A percentile compares a stretch with the other conserved stretches of the same genome.
phyloP scores from a whole-genome alignment of 2,113 vertebrate genomes.

The Boleophthalmus pectinirostris region DNA sequence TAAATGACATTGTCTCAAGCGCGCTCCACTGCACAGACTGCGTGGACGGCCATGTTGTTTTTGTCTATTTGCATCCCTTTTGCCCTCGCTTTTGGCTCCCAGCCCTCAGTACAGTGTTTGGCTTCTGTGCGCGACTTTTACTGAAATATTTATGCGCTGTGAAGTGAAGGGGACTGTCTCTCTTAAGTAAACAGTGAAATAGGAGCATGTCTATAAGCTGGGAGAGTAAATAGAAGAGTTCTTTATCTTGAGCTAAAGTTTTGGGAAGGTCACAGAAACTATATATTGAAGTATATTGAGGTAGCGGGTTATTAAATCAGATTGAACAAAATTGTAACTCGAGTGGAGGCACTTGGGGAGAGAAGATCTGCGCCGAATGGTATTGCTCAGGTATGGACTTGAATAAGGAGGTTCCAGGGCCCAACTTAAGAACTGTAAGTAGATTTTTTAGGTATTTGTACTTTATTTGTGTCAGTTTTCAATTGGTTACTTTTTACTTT shows the following conservation, averaged over 20 bases:
- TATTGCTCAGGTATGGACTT: neutral
- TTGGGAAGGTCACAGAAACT: slow-evolving; percentile 2
- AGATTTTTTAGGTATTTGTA: no score
- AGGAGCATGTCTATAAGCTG: slow-evolving; percentile 34
- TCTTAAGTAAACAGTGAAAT: slow-evolving; percentile 43
- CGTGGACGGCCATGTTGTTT: slow-evolving; percentile 55
- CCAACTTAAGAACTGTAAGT: no score
- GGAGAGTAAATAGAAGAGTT: slow-evolving; percentile 6
- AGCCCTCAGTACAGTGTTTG: slow-evolving; percentile 36
- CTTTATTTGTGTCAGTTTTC: neutral
- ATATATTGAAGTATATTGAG: neutral
- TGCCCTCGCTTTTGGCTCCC: slow-evolving; percentile 24
- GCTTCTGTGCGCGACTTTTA: slow-evolving; percentile 40
- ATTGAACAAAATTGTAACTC: neutral
- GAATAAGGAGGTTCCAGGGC: neutral
- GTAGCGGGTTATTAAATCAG: neutral
- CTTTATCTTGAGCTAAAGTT: neutral
- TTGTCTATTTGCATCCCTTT: slow-evolving; percentile 66
- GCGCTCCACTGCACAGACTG: slow-evolving; percentile 49
- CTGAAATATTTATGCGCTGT: slow-evolving; percentile 62
- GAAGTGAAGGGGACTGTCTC: slow-evolving; percentile 39
- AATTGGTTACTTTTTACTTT: neutral
- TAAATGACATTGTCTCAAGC: slow-evolving; percentile 64
- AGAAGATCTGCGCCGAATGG: neutral
- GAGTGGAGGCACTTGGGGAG: neutral